A percentile compares a stretch with the other conserved stretches of the same genome.
Evolutionary conservation across 2,797 vertebrate species (phyloP).

Genomic region (Mionectes olivaceus): DNA sequence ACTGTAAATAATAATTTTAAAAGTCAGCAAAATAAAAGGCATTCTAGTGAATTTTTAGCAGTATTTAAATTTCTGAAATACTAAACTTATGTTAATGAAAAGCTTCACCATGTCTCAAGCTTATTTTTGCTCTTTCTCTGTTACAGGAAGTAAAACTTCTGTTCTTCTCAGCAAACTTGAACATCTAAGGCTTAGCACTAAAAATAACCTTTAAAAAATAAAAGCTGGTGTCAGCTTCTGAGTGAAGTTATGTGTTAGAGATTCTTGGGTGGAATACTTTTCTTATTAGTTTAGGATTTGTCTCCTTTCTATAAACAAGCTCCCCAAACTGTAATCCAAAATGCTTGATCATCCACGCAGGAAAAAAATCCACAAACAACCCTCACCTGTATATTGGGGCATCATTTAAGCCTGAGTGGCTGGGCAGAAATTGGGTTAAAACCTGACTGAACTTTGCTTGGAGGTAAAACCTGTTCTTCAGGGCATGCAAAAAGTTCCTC

Average conservation of each 20-base stretch:
- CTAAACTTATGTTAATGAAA: neutral
- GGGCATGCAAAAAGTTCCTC: neutral
- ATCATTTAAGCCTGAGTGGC: neutral
- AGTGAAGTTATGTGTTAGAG: fast-evolving
- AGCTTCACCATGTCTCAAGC: neutral
- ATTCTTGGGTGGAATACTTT: neutral
- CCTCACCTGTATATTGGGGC: neutral
- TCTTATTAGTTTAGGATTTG: neutral
- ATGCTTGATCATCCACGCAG: neutral
- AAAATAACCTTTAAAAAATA: slow-evolving; percentile 5
- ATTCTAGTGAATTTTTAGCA: neutral
- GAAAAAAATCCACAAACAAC: neutral
- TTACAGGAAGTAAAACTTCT: neutral
- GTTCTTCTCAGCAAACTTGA: neutral
- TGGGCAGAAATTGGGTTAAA: neutral
- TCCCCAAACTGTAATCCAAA: neutral
- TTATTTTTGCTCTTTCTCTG: neutral
- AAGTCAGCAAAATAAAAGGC: neutral
- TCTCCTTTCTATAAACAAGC: neutral
- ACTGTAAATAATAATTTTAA: neutral
- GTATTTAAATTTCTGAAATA: neutral
- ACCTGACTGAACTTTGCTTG: neutral
- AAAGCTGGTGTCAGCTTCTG: neutral
- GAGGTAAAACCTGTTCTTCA: neutral
- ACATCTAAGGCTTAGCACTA: neutral